A percentile compares a stretch with the other conserved stretches of the same genome.
phyloP scores from a whole-genome alignment of 2,888 invertebrate species.

The Sesia apiformis region DNA sequence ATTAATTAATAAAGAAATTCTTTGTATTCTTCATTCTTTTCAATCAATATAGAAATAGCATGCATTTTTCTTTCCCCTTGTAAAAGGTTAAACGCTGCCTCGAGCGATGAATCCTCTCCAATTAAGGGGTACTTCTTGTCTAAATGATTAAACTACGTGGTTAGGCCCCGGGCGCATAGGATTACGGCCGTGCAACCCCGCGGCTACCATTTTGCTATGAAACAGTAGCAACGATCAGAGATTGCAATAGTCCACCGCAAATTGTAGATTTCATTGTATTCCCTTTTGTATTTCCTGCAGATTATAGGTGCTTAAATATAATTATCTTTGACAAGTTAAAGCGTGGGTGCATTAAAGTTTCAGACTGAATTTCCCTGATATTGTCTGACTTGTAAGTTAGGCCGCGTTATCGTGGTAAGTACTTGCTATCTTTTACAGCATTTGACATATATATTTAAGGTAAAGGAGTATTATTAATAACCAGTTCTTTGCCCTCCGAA shows the following conservation, averaged over 20 bases:
- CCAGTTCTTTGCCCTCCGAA: neutral
- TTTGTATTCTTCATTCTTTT: too few species aligned
- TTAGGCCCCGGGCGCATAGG: conserved; percentile 29
- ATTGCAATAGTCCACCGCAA: neutral
- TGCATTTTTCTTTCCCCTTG: neutral
- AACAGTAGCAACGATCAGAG: conserved; percentile 34
- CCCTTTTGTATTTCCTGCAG: neutral
- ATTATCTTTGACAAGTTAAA: too few species aligned
- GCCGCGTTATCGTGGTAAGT: too few species aligned
- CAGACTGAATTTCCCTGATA: too few species aligned
- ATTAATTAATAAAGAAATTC: too few species aligned
- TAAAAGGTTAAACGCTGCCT: conserved; percentile 18
- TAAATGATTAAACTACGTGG: conserved; percentile 50
- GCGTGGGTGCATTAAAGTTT: too few species aligned
- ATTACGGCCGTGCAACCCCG: conserved; percentile 13
- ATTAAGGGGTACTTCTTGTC: conserved; percentile 58
- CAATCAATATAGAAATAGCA: neutral
- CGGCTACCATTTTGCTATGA: conserved; percentile 32
- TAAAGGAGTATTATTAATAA: too few species aligned
- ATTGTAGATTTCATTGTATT: neutral
- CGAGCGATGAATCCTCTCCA: conserved; percentile 47
- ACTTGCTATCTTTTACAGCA: too few species aligned
- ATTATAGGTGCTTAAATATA: neutral
- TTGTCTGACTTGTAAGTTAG: too few species aligned
- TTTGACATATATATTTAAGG: too few species aligned